Evolutionary conservation across 2,113 vertebrate species (phyloP).

Genomic region (Mirounga angustirostris): DNA sequence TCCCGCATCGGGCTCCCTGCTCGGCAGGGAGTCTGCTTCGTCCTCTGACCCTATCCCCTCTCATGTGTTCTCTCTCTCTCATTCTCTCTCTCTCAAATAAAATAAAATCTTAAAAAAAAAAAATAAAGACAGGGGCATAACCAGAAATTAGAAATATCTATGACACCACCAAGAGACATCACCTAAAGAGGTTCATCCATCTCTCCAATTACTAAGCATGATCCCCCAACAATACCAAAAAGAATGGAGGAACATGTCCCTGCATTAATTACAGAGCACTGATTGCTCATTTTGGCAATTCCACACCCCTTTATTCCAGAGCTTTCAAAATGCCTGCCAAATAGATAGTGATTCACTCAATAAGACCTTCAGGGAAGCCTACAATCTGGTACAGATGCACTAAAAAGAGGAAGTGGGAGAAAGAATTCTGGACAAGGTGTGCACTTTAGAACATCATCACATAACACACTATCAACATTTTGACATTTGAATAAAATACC

Average conservation of each 20-base stretch:
- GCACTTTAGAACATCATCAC: not conserved
- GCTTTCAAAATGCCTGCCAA: constrained; percentile 4
- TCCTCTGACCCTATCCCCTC: no score
- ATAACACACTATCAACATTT: not conserved
- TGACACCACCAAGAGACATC: constrained; percentile 9
- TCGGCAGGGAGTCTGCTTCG: no score
- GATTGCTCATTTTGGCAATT: constrained; percentile 49
- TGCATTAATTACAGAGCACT: constrained; percentile 68
- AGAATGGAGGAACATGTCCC: constrained; percentile 42
- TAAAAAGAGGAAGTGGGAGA: not conserved
- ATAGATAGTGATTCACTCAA: not conserved
- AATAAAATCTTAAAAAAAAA: no score
- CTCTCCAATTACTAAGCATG: constrained; percentile 63
- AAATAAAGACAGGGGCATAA: not conserved
- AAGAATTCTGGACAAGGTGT: not conserved
- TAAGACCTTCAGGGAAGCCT: constrained; percentile 38
- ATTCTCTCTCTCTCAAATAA: no score
- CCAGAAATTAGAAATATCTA: constrained; percentile 63
- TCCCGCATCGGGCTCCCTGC: no score
- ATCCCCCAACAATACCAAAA: constrained; percentile 67
- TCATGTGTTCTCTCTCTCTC: no score
- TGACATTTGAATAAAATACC: not conserved
- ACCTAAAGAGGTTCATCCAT: constrained; percentile 50
- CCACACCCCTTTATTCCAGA: not conserved
- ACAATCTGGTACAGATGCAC: not conserved